Percentiles rank a stretch among this genome's conserved stretches.
phyloP scores from a whole-genome alignment of 2,113 vertebrate species.

The Oceanites oceanicus region DNA sequence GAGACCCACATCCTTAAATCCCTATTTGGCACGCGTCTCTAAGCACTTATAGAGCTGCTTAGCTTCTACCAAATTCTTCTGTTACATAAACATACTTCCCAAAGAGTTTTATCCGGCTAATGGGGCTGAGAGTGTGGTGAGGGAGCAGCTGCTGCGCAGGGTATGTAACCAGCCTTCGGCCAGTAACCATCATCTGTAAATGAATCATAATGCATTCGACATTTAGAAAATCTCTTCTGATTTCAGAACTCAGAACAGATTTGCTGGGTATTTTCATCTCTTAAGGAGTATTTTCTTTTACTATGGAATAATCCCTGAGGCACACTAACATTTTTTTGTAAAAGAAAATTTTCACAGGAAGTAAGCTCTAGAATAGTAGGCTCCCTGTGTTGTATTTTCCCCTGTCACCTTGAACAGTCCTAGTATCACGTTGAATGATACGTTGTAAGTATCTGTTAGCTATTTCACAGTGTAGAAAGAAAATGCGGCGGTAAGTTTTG shows the following conservation, averaged over 20 bases:
- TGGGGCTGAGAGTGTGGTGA: not conserved
- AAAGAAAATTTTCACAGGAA: not conserved
- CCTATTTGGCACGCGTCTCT: constrained; percentile 33
- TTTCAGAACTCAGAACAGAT: not conserved
- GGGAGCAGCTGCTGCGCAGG: not conserved
- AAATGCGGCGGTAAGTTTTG: not conserved
- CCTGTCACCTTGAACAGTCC: not conserved
- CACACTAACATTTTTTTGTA: not conserved
- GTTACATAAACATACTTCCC: constrained; percentile 54
- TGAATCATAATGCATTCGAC: not conserved
- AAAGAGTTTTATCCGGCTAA: constrained; percentile 37
- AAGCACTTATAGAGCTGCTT: constrained; percentile 58
- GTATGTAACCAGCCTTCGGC: not conserved
- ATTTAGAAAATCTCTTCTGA: not conserved
- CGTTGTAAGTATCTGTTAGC: not conserved
- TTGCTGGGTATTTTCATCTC: not conserved
- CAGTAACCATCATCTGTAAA: not conserved
- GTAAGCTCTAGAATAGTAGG: not conserved
- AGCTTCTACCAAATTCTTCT: constrained; percentile 50
- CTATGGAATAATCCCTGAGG: not conserved
- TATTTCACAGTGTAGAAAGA: not conserved
- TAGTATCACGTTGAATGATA: not conserved
- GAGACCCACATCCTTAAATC: constrained; percentile 40
- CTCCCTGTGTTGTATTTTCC: not conserved
- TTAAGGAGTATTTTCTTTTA: not conserved